phyloP scores from a whole-genome alignment of 2,888 invertebrate genomes.

The Lepidonotus clava region DNA sequence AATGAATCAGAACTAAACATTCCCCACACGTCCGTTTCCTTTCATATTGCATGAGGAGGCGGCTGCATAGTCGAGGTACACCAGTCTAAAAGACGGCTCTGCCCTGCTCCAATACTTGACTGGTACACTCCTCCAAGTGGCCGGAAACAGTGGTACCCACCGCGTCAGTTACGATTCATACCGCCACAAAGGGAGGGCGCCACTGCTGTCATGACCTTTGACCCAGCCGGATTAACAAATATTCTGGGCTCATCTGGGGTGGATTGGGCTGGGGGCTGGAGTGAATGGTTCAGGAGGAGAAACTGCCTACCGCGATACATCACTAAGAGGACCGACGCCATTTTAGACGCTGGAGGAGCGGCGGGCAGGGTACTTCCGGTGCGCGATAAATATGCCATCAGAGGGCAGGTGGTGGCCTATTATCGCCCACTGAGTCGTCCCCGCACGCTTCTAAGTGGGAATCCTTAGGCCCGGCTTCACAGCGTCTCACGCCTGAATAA shows the following conservation, averaged over 20 bases:
- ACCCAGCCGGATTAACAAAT: not conserved
- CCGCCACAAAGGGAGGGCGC: not conserved
- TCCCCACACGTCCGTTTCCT: not conserved
- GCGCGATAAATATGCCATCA: not conserved
- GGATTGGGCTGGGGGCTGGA: no score
- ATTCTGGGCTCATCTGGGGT: no score
- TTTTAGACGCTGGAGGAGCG: no score
- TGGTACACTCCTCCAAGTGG: no score
- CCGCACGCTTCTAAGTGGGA: not conserved
- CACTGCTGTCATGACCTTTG: not conserved
- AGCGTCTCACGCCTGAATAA: not conserved
- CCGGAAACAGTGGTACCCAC: no score
- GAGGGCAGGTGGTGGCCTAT: not conserved
- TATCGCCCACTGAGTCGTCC: not conserved
- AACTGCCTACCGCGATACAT: no score
- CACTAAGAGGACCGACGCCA: no score
- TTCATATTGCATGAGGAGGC: conserved; percentile 3
- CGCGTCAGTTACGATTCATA: not conserved
- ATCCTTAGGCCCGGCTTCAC: not conserved
- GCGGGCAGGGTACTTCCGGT: not conserved
- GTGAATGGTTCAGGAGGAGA: no score
- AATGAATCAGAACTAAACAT: not conserved
- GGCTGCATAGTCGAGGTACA: not conserved
- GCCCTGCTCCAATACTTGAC: no score
- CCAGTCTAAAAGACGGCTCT: no score